A percentile compares a stretch with the other conserved stretches of the same genome.
phyloP scores from a whole-genome alignment of 2,113 vertebrate genomes.

The Otis tarda region DNA sequence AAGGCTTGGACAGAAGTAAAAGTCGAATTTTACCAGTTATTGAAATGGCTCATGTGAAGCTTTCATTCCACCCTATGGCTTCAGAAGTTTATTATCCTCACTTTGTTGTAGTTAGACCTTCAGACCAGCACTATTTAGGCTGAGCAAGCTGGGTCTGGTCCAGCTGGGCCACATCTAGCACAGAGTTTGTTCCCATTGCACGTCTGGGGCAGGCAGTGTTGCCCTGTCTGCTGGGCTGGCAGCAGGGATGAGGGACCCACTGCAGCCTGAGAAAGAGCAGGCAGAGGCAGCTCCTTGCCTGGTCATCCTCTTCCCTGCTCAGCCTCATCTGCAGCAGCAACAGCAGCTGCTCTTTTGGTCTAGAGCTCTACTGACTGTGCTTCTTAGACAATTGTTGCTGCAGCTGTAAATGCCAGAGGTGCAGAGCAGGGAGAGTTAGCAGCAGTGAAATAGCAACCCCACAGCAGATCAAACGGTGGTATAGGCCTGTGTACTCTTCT shows the following conservation, averaged over 20 bases:
- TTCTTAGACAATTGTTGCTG: neutral
- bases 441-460: neutral
- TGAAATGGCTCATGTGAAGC: neutral
- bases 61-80: neutral
- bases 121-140: neutral
- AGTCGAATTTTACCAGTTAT: neutral
- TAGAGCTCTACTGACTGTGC: neutral
- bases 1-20: neutral
- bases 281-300: neutral
- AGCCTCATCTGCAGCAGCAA: neutral
- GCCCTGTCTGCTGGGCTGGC: neutral
- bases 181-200: neutral
- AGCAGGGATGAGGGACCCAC: neutral
- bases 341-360: neutral
- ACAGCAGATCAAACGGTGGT: neutral
- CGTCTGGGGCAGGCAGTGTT: neutral
- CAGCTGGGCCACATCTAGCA: neutral
- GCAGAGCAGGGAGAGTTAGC: neutral
- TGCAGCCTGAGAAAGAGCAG: neutral
- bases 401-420: neutral
- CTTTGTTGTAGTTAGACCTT: constrained; percentile 28
- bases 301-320: neutral
- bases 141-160: neutral
- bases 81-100: neutral
- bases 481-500: neutral